Evolutionary conservation across 2,797 vertebrate genomes (phyloP).

Genomic region (Pyrocephalus nanus): DNA sequence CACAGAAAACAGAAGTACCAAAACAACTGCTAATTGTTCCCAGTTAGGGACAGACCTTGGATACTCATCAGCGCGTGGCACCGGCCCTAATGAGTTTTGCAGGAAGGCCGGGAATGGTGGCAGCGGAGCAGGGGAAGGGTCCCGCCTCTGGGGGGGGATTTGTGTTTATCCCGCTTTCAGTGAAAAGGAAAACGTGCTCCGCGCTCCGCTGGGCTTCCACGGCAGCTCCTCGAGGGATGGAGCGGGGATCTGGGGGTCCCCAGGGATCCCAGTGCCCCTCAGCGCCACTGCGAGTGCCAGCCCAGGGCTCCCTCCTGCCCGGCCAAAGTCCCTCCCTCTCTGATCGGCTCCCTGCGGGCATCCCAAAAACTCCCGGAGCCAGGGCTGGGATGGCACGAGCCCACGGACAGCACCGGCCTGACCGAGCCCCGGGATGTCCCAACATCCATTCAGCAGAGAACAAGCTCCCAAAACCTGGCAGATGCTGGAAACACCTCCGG

Average conservation of each 20-base stretch:
- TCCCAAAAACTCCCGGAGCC: neutral
- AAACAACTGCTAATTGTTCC: constrained; percentile 37
- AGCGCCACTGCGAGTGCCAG: neutral
- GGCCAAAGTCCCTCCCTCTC: rapidly evolving
- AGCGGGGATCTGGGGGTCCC: neutral
- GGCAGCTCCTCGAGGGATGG: neutral
- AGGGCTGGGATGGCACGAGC: neutral
- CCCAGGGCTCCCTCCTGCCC: neutral
- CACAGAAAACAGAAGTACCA: rapidly evolving
- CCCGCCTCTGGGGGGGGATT: neutral
- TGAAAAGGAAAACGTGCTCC: neutral
- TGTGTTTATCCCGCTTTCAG: neutral
- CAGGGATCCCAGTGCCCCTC: neutral
- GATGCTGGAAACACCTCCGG: neutral
- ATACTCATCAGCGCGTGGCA: neutral
- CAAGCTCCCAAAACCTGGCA: neutral
- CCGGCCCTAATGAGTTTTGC: neutral
- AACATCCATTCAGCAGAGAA: neutral
- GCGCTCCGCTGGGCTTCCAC: neutral
- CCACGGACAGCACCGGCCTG: neutral
- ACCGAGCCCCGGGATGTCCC: neutral
- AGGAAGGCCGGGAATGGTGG: neutral
- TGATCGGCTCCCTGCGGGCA: neutral
- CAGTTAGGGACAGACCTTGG: neutral
- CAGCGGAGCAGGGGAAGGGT: neutral